Conservation (phyloP, 2,888 invertebrate genomes). For the Heteromyza rotundicornis region DNA sequence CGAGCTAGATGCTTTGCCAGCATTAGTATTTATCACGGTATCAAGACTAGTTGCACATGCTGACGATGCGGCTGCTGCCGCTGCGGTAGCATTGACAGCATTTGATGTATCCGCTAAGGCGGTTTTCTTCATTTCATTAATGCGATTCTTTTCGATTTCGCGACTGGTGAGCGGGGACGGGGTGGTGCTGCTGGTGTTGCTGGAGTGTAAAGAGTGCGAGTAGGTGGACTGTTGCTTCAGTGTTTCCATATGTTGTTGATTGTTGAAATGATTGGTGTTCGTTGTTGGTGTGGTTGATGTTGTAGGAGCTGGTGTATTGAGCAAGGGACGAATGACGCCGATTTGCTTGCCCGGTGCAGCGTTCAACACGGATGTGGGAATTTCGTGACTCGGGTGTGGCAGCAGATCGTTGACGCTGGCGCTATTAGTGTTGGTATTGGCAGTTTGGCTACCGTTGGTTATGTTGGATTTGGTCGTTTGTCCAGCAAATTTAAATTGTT, state of each 20-base stretch:
- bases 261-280: conserved; percentile 11
- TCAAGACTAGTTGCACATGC: conserved; percentile 47
- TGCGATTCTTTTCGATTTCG: conserved; percentile 74
- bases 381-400: conserved; percentile 36
- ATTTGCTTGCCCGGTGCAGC: conserved; percentile 61
- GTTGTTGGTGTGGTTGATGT: conserved; percentile 14
- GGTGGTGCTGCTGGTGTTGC: neutral
- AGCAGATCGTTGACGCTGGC: conserved; percentile 13
- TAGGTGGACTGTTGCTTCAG: conserved; percentile 25
- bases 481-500: conserved; percentile 64
- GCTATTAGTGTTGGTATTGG: conserved; percentile 17
- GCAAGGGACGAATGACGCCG: conserved; percentile 66
- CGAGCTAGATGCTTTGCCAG: conserved; percentile 12
- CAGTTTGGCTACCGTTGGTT: neutral
- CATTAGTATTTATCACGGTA: conserved; percentile 50
- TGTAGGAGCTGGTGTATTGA: conserved; percentile 36
- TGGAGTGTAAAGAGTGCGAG: conserved; percentile 1
- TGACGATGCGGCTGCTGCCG: conserved; percentile 21
- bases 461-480: conserved; percentile 15
- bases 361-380: conserved; percentile 33
- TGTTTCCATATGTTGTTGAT: conserved; percentile 35
- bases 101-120: conserved; percentile 31
- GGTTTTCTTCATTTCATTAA: conserved; percentile 70
- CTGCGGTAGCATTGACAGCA: conserved; percentile 33
- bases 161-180: conserved; percentile 64